Evolutionary conservation across 2,888 invertebrate species (phyloP).

Genomic region (Cephus sareptanus): DNA sequence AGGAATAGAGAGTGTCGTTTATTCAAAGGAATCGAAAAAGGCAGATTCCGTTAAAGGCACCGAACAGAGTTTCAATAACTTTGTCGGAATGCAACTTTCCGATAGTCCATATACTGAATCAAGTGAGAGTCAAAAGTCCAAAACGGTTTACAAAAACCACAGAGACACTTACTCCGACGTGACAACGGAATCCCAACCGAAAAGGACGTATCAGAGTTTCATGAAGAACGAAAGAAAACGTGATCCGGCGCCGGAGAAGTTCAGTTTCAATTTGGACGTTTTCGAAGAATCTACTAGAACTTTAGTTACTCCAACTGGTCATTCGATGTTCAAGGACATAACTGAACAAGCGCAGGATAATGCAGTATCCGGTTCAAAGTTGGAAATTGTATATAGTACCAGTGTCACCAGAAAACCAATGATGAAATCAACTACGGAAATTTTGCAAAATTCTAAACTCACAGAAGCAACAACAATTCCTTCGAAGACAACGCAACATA

Average conservation of each 20-base stretch:
- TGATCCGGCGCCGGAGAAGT: constrained; percentile 47
- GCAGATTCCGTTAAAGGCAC: constrained; percentile 23
- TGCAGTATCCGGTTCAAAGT: constrained; percentile 26
- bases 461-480: constrained; percentile 52
- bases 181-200: constrained; percentile 18
- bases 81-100: constrained; percentile 11
- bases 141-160: constrained; percentile 41
- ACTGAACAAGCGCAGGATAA: constrained; percentile 12
- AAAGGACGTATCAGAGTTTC: background rate
- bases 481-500: constrained; percentile 34
- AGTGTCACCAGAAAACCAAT: constrained; percentile 37
- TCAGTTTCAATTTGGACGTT: constrained; percentile 51
- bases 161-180: constrained; percentile 44
- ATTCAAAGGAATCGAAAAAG: constrained; percentile 19
- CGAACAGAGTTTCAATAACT: constrained; percentile 23
- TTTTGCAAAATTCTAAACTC: constrained; percentile 37
- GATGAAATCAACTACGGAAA: constrained; percentile 31
- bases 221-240: constrained; percentile 21
- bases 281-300: constrained; percentile 26
- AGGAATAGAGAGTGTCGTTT: constrained; percentile 7
- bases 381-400: constrained; percentile 44
- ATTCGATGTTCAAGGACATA: constrained; percentile 5
- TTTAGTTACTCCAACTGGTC: background rate
- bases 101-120: background rate
- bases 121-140: background rate